Evolutionary conservation across 2,888 invertebrate genomes (phyloP), one percentile per base, ranked within the genome.

Genomic region (Lucinisca nassula): DNA sequence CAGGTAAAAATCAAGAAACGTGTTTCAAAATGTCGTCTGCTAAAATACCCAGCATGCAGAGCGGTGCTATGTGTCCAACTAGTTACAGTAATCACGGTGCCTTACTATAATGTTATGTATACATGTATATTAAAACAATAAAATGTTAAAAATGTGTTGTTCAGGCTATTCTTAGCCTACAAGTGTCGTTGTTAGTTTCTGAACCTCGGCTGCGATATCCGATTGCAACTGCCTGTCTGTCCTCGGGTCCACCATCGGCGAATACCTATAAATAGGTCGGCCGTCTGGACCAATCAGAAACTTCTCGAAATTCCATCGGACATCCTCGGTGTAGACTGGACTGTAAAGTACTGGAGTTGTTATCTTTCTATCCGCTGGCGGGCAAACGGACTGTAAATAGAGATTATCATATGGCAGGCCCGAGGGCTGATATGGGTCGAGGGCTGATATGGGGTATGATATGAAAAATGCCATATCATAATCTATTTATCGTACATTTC

Each of bases 251-350:
- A 88, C 82, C 8, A 76, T 77, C 38, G 51, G 79, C 38, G 90
- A 79, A 61, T 90, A 90, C 58, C 90, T 79, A 77, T 88, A 88
- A 45, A 90, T 81, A 75, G 90, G 85, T 32, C 84, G 77, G 6
- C 90, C 90, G 74, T 90, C 90, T 49, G 87, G 90, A 77, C 90
- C 90, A 82, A 90, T 79, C 58, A 90, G 77, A 79, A 90, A 90
- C 79, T 90, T 90, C 79, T 90, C 90, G 49, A 83, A 90, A 83
- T 90, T 90, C 90, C 90, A 90, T n/a, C 79, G 78, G 49, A 90
- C 78, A 38, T 90, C 90, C 58, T 85, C 85, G 10, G 84, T 90
- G 55, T 88, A 84, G 24, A 88, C 76, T 1, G 90, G 90, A 21
- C 70, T 73, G 80, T 90, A 90, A 45, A 90, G 70, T n/a, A 84